These are phyloP conservation scores for Philypnodon macrostomus DNA, from an alignment of 2,797 vertebrate genomes.

Conservation along the genomic window DNA sequence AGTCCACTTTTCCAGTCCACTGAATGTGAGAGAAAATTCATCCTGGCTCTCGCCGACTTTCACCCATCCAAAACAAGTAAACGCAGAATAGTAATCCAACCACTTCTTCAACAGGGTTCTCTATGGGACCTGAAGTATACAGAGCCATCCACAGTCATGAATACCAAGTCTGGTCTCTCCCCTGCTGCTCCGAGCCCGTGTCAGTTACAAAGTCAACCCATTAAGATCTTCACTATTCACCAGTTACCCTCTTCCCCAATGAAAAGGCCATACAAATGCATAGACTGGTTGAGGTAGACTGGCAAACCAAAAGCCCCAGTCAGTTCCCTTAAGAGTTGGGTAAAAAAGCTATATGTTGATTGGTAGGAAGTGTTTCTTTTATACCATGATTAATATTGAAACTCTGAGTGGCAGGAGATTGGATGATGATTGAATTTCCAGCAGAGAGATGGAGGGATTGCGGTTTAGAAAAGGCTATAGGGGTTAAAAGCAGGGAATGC, in stretches of 20 bases:
- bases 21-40: slow-evolving; percentile 30
- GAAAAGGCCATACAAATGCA: slow-evolving; percentile 56
- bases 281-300: slow-evolving; percentile 43
- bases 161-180: slow-evolving; percentile 42
- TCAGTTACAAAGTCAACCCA: slow-evolving; percentile 75
- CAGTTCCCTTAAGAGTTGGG: slow-evolving; percentile 18
- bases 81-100: slow-evolving; percentile 46
- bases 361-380: slow-evolving; percentile 56
- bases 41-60: slow-evolving; percentile 27
- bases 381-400: slow-evolving; percentile 56
- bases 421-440: slow-evolving; percentile 70
- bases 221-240: slow-evolving; percentile 68
- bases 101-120: slow-evolving; percentile 36
- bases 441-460: slow-evolving; percentile 44
- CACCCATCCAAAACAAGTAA: slow-evolving; percentile 49
- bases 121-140: slow-evolving; percentile 25
- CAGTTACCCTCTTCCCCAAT: slow-evolving; percentile 28
- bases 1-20: slow-evolving; percentile 52
- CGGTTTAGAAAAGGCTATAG: slow-evolving; percentile 45
- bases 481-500: slow-evolving; percentile 54
- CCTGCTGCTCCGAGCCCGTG: slow-evolving; percentile 51
- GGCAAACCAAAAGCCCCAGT: slow-evolving; percentile 42
- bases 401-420: slow-evolving; percentile 37
- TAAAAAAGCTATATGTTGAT: slow-evolving; percentile 57
- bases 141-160: slow-evolving; percentile 49